Evolutionary conservation across 2,113 vertebrate genomes (phyloP), one percentile per base, ranked within the genome.

Genomic region (Dolichallabes microphthalmus): DNA sequence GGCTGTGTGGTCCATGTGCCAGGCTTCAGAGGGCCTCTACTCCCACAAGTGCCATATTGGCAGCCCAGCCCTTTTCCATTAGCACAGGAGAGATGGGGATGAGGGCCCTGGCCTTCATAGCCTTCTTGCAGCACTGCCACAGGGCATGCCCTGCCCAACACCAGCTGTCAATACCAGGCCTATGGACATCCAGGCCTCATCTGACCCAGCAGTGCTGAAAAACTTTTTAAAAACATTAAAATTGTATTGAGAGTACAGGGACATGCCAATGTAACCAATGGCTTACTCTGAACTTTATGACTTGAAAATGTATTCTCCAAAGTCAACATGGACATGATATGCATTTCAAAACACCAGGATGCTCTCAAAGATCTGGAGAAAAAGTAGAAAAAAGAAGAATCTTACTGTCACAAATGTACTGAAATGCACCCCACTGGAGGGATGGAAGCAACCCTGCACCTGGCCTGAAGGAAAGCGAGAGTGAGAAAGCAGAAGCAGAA

Each of bases 41-140:
- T 89, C 91, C 90, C 93, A 91, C 91, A 89, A 92, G 93, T 91
- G 92, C 92, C 95, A 95, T 94, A 95, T 95, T 94, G 93, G 90
- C 91, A 14, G 85, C 87, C 86, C 90, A 92, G 91, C 90, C 89
- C 89, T 86, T 84, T 91, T 94, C 93, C 94, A 95, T 95, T 95
- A 95, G 93, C 85, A 77, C 86, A 89, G 90, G 90, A 90, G 20
- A 80, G 89, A 87, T 91, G 89, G 89, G 89, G 92, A 91, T 88
- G 66, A 83, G 89, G 88, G 90, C 86, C 91, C 89, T 87, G 92
- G 88, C 90, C 91, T 92, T 80, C 87, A 89, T 89, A 91, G 91
- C 90, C 89, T 89, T 94, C 93, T 93, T 92, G 91, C 93, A 94
- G 93, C 93, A 92, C 91, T 88, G 94, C 94, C 93, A 93, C 93